Evolutionary conservation across 2,797 vertebrate genomes (phyloP), one percentile per base, ranked within the genome.

Genomic region (Taenioides sp.): DNA sequence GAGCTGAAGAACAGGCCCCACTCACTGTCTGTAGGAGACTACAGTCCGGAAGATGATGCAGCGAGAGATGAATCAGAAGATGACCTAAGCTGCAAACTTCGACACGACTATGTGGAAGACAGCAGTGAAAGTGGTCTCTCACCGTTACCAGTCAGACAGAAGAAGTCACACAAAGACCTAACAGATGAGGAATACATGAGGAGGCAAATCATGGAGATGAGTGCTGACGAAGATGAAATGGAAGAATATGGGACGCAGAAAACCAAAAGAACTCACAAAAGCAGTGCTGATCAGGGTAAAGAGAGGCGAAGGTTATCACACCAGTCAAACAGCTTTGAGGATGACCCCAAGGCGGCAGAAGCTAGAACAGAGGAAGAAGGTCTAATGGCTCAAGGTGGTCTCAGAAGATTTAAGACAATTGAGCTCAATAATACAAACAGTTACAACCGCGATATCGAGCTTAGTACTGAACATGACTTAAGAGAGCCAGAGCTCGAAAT

Each of bases 381-480:
- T 66, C 73, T 94, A 54, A 94, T 95, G 82, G 94, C 95, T 52
- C 96, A 96, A 83, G 97, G 97, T 0, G 98, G 98, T 1, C 93
- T 99, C 69, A 92, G 98, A 10, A 94, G 98, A 71, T 99, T 99
- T 91, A 99, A 99, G 87, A 99, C 98, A n/a, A 99, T 99, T 1
- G 98, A 99, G 78, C 89, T 99, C 77, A 99, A 99, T 88, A 98
- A 96, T 85, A 98, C 97, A 0, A 97, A 95, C 23, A 94, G 95
- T 82, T 99, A 96, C 0, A 89, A 94, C 75, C 94, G 95, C 63
- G 97, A 98, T 60, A 95, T 96, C 85, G 98, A 98, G 84, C 92
- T 97, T 69, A 92, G 92, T 75, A 94, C 94, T 75, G 96, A 97
- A 72, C 91, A 94, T 9, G 97, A 99, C 43, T 75, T 97, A 66